Evolutionary conservation across 1,140 invertebrate species (phyloP).

Genomic region (Phymastichus coffea): DNA sequence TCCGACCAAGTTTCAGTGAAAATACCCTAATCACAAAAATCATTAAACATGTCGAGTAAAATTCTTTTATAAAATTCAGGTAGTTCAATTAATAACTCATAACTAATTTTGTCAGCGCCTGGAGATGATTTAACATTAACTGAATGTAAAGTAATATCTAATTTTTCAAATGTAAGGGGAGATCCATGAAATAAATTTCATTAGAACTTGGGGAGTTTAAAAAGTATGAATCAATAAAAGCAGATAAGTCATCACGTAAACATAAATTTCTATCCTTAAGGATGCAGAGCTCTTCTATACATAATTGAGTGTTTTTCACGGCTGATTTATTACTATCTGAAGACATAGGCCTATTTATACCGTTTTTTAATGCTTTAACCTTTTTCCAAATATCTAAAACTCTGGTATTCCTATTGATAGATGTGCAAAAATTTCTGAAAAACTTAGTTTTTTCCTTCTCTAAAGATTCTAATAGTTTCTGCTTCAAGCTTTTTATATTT

Average conservation of each 20-base stretch:
- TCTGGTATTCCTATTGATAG: no score
- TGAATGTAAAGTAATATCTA: neutral
- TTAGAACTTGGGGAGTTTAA: neutral
- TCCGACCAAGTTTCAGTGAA: constrained; percentile 32
- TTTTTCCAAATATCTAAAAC: no score
- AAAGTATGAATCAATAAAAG: neutral
- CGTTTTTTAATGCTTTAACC: neutral
- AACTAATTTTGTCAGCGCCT: constrained; percentile 31
- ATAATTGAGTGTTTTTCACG: neutral
- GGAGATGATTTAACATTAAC: constrained; percentile 21
- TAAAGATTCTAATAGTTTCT: no score
- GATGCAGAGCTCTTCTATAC: neutral
- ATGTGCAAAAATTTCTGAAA: neutral
- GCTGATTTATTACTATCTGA: no score
- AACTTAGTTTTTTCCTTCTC: neutral
- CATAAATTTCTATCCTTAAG: neutral
- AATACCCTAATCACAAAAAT: constrained; percentile 15
- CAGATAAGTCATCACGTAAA: neutral
- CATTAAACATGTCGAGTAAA: constrained; percentile 31
- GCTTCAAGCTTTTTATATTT: no score
- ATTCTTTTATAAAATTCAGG: constrained; percentile 23
- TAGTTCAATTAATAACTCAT: constrained; percentile 21
- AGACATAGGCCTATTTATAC: constrained; percentile 21
- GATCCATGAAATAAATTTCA: neutral
- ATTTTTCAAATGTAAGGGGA: constrained; percentile 9